A percentile compares a stretch with the other conserved stretches of the same genome.
phyloP scores from a whole-genome alignment of 2,797 vertebrate species.

The Falco columbarius region DNA sequence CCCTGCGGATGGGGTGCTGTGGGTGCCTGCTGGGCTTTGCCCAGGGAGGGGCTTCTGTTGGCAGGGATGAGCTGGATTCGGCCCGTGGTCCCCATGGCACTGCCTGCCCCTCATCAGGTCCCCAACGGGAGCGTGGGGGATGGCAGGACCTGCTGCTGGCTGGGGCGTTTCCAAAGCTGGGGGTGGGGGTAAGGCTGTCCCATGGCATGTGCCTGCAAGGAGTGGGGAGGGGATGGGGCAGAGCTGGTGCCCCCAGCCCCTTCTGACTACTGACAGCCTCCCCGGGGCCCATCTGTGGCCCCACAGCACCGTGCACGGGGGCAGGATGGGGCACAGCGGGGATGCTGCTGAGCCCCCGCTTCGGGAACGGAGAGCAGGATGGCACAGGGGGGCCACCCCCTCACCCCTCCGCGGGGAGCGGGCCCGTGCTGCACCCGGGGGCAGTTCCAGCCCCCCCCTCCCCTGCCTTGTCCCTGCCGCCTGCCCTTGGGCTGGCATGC shows the following conservation, averaged over 20 bases:
- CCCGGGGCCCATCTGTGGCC: neutral
- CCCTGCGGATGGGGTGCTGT: fast-evolving
- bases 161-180: neutral
- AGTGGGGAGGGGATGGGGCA: neutral
- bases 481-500: neutral
- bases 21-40: neutral
- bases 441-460: neutral
- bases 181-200: no score
- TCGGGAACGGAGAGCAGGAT: neutral
- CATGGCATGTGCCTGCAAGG: neutral
- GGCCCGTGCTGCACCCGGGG: neutral
- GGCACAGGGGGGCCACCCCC: neutral
- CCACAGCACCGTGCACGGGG: neutral
- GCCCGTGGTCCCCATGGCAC: neutral
- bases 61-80: neutral
- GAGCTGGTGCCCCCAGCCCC: neutral
- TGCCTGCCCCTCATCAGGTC: neutral
- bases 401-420: neutral
- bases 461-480: neutral
- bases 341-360: neutral
- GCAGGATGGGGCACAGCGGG: neutral
- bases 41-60: neutral
- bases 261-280: neutral
- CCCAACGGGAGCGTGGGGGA: neutral
- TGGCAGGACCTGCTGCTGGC: neutral